Base-by-base conservation (phyloP, 2,888 invertebrate genomes). In the Netelia melanura region DNA sequence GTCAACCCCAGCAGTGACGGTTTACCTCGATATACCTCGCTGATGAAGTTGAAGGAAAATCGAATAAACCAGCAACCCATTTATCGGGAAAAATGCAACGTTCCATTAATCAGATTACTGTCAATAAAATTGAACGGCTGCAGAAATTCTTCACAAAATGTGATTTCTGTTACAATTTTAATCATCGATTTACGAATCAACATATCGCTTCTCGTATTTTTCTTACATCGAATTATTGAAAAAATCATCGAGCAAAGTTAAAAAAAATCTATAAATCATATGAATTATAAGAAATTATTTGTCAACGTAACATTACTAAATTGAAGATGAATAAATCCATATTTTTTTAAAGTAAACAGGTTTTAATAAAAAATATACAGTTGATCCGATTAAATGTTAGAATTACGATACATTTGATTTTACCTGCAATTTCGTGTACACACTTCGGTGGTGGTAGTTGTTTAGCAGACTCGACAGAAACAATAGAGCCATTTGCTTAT, bases 401-500 rank as follows among this genome's bases (percentile, higher is more conserved):
- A 23, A 23, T 61, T 72, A 65, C n/a, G n/a, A 52, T 43, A 58
- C 65, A 62, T 65, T 68, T 30, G 65, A 77, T 72, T 82, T 77
- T 67, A 14, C 48, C 30, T 58, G 71, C 30, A 48, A 62, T 67
- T 54, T 58, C 30, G 44, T 61, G 9, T 23, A 11, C 17, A 14
- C 14, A 43, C n/a, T 71, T 14, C 25, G n/a, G 44, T 21, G 43
- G 10, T 8, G 43, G 44, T 43, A 62, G 68, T 72, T 72, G 72
- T 83, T 78, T 72, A 67, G 74, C 68, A 74, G 11, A 64, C 43
- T 74, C 54, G 78, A 62, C 30, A 74, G 67, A 78, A 78, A 83
- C 83, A 78, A 83, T 83, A 70, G 78, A 83, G 78, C 68, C 78
- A 67, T 52, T 72, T 74, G 71, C 83, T 83, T 78, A 83, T 83